These are phyloP conservation scores for Stomorhina lunata DNA, from an alignment of 2,888 invertebrate genomes.

Conservation along the genomic window DNA sequence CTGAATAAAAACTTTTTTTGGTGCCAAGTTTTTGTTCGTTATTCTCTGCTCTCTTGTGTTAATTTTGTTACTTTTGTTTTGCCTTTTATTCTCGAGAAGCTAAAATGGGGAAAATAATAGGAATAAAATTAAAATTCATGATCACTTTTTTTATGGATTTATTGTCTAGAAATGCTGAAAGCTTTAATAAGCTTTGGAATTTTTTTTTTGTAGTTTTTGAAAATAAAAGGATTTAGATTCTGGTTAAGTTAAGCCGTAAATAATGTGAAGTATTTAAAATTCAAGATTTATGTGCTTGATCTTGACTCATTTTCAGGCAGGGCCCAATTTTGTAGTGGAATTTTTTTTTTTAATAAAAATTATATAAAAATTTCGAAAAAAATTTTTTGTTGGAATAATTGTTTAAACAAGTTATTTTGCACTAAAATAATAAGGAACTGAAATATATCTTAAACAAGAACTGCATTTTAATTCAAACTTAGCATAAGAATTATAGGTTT, in stretches of 20 bases:
- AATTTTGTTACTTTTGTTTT: background rate
- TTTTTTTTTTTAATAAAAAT: background rate
- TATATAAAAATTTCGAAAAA: too few species aligned
- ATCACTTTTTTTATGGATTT: constrained; percentile 5
- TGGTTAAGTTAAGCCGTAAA: background rate
- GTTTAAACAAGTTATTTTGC: too few species aligned
- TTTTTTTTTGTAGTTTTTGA: background rate
- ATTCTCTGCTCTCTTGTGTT: constrained; percentile 12
- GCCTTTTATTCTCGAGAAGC: constrained; percentile 43
- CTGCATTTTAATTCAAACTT: too few species aligned
- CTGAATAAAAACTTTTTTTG: constrained; percentile 17
- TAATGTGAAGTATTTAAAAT: background rate
- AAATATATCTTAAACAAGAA: too few species aligned
- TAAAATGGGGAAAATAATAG: background rate
- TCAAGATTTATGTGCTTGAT: background rate
- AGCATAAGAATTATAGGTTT: too few species aligned
- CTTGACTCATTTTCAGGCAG: background rate
- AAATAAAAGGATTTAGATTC: constrained; percentile 23
- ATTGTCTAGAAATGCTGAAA: background rate
- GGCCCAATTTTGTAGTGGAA: background rate
- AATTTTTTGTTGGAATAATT: too few species aligned
- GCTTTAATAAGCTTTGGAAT: too few species aligned
- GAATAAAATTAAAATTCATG: constrained; percentile 50
- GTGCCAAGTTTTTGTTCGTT: constrained; percentile 18
- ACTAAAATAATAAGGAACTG: too few species aligned